Conservation (phyloP, 2,888 invertebrate genomes). For the Chrysomela aeneicollis region DNA sequence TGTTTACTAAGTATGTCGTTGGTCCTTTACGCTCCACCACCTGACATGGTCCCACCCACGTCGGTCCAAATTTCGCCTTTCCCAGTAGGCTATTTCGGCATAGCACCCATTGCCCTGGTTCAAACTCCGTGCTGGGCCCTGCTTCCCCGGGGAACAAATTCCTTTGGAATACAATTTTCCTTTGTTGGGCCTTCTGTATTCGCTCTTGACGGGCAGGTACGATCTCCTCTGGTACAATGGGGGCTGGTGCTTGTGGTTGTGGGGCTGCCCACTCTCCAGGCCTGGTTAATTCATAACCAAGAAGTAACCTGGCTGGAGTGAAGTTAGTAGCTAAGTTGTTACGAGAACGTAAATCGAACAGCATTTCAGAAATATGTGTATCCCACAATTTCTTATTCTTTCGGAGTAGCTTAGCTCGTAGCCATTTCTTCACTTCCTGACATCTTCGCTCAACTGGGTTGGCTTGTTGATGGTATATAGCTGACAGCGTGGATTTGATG, state of each 20-base stretch:
- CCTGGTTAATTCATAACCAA: not conserved
- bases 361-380: not conserved
- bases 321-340: not conserved
- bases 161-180: not conserved
- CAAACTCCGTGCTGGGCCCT: not conserved
- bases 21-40: not conserved
- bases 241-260: too few species aligned
- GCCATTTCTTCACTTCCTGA: not conserved
- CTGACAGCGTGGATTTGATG: not conserved
- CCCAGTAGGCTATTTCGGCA: not conserved
- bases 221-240: accelerated
- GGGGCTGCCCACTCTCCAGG: not conserved
- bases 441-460: too few species aligned
- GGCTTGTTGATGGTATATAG: not conserved
- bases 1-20: not conserved
- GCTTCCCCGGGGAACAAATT: not conserved
- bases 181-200: not conserved
- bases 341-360: not conserved
- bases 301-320: not conserved
- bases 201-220: accelerated
- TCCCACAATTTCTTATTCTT: not conserved
- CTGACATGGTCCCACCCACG: not conserved
- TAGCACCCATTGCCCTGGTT: not conserved
- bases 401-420: not conserved
- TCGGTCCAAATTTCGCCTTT: not conserved